These are phyloP conservation scores for Drosophila atripex DNA, from an alignment of 2,888 invertebrate genomes.

Conservation along the genomic window DNA sequence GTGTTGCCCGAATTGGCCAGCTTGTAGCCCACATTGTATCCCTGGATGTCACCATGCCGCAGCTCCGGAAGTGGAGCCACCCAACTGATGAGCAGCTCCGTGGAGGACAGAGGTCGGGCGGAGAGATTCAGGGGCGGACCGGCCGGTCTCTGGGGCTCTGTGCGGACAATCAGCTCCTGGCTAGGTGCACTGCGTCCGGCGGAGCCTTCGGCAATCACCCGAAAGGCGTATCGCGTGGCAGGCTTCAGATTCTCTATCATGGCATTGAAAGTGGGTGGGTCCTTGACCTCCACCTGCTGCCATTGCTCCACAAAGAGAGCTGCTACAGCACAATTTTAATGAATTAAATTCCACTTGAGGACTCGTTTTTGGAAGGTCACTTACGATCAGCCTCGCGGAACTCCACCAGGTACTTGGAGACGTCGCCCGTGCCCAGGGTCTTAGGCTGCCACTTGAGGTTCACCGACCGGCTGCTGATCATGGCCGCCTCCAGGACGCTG, in stretches of 20 bases:
- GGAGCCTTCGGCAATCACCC: conserved; percentile 90
- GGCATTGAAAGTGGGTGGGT: conserved; percentile 87
- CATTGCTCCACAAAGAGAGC: conserved; percentile 85
- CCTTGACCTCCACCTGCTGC: conserved; percentile 88
- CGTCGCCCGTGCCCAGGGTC: conserved; percentile 88
- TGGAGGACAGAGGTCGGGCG: conserved; percentile 89
- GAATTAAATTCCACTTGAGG: background rate
- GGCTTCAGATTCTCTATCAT: conserved; percentile 89
- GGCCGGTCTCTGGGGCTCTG: conserved; percentile 89
- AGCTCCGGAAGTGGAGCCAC: conserved; percentile 88
- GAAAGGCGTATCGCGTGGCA: conserved; percentile 88
- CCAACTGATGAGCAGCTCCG: conserved; percentile 90
- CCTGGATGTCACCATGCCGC: conserved; percentile 90
- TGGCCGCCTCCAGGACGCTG: conserved; percentile 87
- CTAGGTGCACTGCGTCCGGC: conserved; percentile 89
- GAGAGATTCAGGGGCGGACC: conserved; percentile 88
- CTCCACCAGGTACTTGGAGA: conserved; percentile 89
- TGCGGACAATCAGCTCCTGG: conserved; percentile 87
- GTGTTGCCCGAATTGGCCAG: conserved; percentile 84
- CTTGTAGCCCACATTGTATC: conserved; percentile 88
- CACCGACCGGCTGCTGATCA: conserved; percentile 89
- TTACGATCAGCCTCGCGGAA: conserved; percentile 87
- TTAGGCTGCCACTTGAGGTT: conserved; percentile 91
- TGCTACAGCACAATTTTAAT: conserved; percentile 40
- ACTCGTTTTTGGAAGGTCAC: conserved; percentile 38